Percentiles rank a stretch among this genome's conserved stretches.
phyloP scores from a whole-genome alignment of 2,797 vertebrate species.

The Fistularia tabacaria region DNA sequence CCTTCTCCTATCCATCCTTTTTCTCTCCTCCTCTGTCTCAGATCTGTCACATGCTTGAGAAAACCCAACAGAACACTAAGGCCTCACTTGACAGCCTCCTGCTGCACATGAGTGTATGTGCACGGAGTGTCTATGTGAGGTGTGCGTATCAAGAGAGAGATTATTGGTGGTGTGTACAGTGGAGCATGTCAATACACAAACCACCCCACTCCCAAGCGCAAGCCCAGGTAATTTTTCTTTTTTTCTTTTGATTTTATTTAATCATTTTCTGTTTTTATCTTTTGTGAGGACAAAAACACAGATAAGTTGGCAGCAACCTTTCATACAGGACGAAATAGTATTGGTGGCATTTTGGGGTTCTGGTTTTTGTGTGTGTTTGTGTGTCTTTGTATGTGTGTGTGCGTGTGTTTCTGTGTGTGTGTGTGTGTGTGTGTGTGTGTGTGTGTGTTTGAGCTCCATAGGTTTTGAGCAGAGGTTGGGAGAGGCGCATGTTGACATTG shows the following conservation, averaged over 20 bases:
- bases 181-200: slow-evolving; percentile 38
- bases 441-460: too few relatives aligned
- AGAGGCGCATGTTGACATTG: too few relatives aligned
- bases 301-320: neutral
- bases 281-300: neutral
- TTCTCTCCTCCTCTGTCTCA: slow-evolving; percentile 41
- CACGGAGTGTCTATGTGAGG: slow-evolving; percentile 13
- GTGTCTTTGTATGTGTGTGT: slow-evolving; percentile 5
- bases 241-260: neutral
- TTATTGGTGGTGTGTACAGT: slow-evolving; percentile 37
- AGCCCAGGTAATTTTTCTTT: slow-evolving; percentile 11
- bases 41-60: slow-evolving; percentile 66
- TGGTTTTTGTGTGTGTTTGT: neutral
- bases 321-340: neutral
- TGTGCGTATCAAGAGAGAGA: slow-evolving; percentile 18
- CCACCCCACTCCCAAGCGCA: slow-evolving; percentile 11
- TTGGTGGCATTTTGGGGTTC: too few relatives aligned
- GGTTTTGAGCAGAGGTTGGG: too few relatives aligned
- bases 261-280: neutral
- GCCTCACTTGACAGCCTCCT: slow-evolving; percentile 58
- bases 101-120: slow-evolving; percentile 28
- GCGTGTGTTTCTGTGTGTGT: neutral
- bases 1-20: slow-evolving; percentile 39
- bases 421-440: too few relatives aligned
- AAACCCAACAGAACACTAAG: slow-evolving; percentile 51